A percentile compares a stretch with the other conserved stretches of the same genome.
Evolutionary conservation across 2,113 vertebrate genomes (phyloP).

Genomic region (Patagioenas fasciata): DNA sequence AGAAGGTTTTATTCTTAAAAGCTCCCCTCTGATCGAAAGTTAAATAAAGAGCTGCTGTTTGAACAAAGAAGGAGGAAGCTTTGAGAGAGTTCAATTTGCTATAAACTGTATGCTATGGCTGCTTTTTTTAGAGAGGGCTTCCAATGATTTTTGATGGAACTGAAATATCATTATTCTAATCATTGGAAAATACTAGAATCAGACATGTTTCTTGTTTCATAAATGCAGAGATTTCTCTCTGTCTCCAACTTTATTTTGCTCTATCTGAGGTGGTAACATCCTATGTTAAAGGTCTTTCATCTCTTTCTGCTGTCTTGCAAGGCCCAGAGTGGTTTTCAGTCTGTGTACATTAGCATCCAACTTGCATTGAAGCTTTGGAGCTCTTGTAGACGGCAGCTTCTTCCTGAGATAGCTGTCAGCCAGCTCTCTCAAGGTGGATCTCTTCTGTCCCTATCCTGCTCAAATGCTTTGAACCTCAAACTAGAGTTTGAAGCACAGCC

Average conservation of each 20-base stretch:
- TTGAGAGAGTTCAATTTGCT: background rate
- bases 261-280: background rate
- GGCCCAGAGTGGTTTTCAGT: background rate
- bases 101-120: background rate
- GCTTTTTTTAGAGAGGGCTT: background rate
- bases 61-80: background rate
- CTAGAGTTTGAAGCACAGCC: background rate
- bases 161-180: background rate
- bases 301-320: background rate
- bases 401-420: background rate
- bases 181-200: background rate
- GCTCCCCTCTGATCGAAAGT: background rate
- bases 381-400: background rate
- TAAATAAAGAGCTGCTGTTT: background rate
- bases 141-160: background rate
- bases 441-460: background rate
- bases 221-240: background rate
- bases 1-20: background rate
- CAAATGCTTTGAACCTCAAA: background rate
- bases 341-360: background rate
- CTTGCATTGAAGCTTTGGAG: background rate
- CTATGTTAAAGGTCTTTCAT: background rate
- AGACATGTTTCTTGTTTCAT: background rate
- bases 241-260: background rate
- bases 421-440: background rate